Base-by-base conservation (phyloP, 1,140 invertebrate genomes). In the Metaphire vulgaris region DNA sequence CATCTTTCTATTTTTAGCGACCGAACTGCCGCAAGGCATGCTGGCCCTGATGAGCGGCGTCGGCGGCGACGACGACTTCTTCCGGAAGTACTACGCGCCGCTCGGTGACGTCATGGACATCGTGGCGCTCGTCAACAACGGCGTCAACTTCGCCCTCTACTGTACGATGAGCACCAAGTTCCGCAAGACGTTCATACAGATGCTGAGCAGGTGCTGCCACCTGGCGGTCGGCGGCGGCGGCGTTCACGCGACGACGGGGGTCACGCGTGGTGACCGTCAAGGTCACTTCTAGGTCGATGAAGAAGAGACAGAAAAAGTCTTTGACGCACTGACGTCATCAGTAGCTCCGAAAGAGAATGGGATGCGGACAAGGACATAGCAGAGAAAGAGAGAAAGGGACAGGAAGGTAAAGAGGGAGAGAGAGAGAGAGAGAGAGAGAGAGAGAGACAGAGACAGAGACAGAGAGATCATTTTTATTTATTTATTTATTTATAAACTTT, bases 1-100 rank as follows among this genome's bases (percentile, higher is more conserved):
- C 0, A 86, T 97, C 6, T 83, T 94, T 0, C 87, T 96, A 0
- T 96, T 96, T 80, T 87, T 96, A 0, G 87, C 95, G 0, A 95
- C 93, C 0, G 94, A 96, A 85, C 89, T 96, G 33, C 94, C 94
- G 0, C 84, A 89, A 76, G 87, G 84, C 1, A 90, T 77, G 33
- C 80, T 86, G n/a, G 67, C 88, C 26, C 81, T 86, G 12, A 75
- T 86, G 12, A 86, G 83, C 73, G 76, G 81, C 1, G 80, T 80
- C 14, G 64, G 81, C 2, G 72, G 70, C 21, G n/a, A n/a, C n/a
- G 26, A 33, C 14, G 76, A 75, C 21, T 84, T 86, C 77, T 84
- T 83, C 74, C 72, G 81, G 64, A 72, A 82, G 67, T 81, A 87
- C 30, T 85, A 86, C 77, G 26, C 41, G 12, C 75, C 69, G 6